Evolutionary conservation across 2,888 invertebrate genomes (phyloP).

Genomic region (Cosmopolites sordidus): DNA sequence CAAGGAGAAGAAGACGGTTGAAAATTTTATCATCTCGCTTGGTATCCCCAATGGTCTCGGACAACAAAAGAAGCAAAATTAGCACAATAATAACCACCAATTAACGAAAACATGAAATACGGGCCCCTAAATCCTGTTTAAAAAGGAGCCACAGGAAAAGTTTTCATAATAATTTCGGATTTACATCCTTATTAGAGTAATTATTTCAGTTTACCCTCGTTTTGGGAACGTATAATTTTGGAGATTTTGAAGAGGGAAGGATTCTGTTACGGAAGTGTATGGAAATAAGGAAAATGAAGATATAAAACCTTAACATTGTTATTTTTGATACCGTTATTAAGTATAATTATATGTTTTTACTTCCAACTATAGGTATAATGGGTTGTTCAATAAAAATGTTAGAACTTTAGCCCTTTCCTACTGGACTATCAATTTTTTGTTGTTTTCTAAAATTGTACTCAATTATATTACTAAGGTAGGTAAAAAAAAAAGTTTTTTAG

Average conservation of each 20-base stretch:
- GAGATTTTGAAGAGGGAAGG: conserved; percentile 10
- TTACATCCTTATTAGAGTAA: conserved; percentile 23
- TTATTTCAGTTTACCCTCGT: conserved; percentile 16
- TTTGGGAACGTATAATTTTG: conserved; percentile 13
- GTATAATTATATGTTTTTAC: too few relatives aligned
- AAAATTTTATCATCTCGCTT: too few relatives aligned
- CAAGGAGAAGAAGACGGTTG: too few relatives aligned
- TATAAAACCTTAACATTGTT: not conserved
- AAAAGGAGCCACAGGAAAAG: conserved; percentile 19
- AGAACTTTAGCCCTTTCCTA: too few relatives aligned
- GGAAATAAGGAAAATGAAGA: not conserved
- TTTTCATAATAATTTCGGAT: conserved; percentile 24
- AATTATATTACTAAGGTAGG: too few relatives aligned
- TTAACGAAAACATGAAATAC: conserved; percentile 20
- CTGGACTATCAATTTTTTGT: too few relatives aligned
- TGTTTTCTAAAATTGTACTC: too few relatives aligned
- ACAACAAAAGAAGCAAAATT: conserved; percentile 12
- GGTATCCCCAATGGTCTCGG: not conserved
- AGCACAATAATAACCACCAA: conserved; percentile 20
- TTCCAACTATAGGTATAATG: too few relatives aligned
- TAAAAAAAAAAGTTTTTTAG: too few relatives aligned
- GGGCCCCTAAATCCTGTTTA: conserved; percentile 16
- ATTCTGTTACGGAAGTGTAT: conserved; percentile 1
- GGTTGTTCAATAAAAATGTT: too few relatives aligned
- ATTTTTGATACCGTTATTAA: too few relatives aligned